phyloP scores from a whole-genome alignment of 2,888 invertebrate genomes.

The Leucophora obtusa region DNA sequence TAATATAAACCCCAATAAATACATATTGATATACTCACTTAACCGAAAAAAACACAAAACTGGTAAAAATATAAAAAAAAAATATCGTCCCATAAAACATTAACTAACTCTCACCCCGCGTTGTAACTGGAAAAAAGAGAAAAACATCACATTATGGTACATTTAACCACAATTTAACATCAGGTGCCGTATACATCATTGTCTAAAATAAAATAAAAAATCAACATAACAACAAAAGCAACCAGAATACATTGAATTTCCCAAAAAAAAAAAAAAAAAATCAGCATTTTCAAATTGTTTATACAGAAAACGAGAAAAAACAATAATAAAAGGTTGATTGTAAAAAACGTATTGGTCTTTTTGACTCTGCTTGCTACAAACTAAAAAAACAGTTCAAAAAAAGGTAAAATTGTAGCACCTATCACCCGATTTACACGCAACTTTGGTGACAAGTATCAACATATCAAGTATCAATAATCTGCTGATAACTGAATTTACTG shows the following conservation, averaged over 20 bases:
- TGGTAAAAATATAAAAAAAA: constrained; percentile 16
- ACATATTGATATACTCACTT: constrained; percentile 45
- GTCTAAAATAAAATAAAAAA: constrained; percentile 15
- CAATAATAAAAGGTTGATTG: constrained; percentile 24
- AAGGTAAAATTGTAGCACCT: not conserved
- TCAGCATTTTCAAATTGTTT: constrained; percentile 34
- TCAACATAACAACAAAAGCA: constrained; percentile 14
- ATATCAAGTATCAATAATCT: too few relatives aligned
- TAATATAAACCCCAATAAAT: constrained; percentile 44
- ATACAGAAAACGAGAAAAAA: constrained; percentile 32
- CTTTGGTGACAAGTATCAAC: too few relatives aligned
- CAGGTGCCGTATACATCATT: constrained; percentile 63
- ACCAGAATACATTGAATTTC: constrained; percentile 14
- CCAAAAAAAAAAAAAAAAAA: constrained; percentile 3
- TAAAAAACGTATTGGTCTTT: constrained; percentile 18
- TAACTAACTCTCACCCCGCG: constrained; percentile 26
- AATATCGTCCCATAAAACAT: constrained; percentile 28
- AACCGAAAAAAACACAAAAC: constrained; percentile 20
- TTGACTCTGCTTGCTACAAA: not conserved
- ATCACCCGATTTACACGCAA: too few relatives aligned
- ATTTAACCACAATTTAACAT: constrained; percentile 68
- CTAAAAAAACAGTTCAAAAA: constrained; percentile 13
- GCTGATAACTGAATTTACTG: too few relatives aligned
- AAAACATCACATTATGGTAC: constrained; percentile 64
- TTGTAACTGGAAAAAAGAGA: not conserved